Evolutionary conservation across 2,797 vertebrate species (phyloP).

Genomic region (Choloepus didactylus): DNA sequence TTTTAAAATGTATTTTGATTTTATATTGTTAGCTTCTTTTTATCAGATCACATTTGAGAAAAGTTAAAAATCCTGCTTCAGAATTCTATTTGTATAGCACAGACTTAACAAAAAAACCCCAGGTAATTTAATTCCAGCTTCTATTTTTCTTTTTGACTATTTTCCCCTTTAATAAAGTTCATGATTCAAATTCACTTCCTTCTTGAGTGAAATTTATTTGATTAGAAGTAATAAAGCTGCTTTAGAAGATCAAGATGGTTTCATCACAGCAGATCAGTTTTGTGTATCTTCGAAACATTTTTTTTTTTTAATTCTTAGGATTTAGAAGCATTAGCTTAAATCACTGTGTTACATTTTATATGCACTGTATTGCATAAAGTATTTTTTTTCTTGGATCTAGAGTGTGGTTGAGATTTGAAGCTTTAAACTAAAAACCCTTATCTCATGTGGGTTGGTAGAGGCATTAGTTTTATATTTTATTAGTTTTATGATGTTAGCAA

Average conservation of each 20-base stretch:
- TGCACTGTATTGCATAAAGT: neutral
- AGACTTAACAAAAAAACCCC: neutral
- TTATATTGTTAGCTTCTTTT: slow-evolving; percentile 27
- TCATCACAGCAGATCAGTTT: slow-evolving; percentile 8
- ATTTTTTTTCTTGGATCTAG: slow-evolving; percentile 10
- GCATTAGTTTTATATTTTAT: slow-evolving; percentile 59
- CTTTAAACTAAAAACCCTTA: slow-evolving; percentile 45
- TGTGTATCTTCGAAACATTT: slow-evolving; percentile 60
- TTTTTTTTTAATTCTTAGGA: neutral
- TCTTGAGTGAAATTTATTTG: slow-evolving; percentile 75
- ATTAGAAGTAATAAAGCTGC: slow-evolving; percentile 57
- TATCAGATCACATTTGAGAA: slow-evolving; percentile 36
- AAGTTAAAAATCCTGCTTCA: slow-evolving; percentile 63
- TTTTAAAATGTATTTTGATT: slow-evolving; percentile 57
- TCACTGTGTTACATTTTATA: slow-evolving; percentile 36
- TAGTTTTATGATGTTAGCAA: neutral
- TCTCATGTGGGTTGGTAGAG: slow-evolving; percentile 42
- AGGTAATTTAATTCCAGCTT: slow-evolving; percentile 18
- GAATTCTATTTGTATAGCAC: slow-evolving; percentile 44
- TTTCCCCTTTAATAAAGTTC: slow-evolving; percentile 65
- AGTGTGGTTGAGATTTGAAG: slow-evolving; percentile 47
- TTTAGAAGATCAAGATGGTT: neutral
- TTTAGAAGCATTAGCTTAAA: slow-evolving; percentile 42
- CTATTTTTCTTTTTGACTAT: slow-evolving; percentile 61
- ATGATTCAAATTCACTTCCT: slow-evolving; percentile 54